These are phyloP conservation scores for Heliangelus exortis DNA, from an alignment of 2,797 vertebrate genomes.

Conservation along the genomic window DNA sequence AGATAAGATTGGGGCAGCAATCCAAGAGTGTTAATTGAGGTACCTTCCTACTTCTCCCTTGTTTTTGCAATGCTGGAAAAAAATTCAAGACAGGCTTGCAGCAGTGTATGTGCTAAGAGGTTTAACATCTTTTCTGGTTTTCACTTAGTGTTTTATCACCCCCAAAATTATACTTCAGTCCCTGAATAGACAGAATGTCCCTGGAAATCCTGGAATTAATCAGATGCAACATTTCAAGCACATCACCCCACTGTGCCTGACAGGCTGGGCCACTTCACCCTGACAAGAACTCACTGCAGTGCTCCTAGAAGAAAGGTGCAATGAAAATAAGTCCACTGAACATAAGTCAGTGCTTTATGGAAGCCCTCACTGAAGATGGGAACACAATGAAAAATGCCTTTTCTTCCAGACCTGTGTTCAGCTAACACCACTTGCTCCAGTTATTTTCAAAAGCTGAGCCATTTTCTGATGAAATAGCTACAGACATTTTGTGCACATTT, in stretches of 20 bases:
- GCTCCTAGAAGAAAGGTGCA: not conserved
- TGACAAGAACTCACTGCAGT: not conserved
- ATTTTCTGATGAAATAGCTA: slow-evolving; percentile 47
- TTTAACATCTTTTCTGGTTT: not conserved
- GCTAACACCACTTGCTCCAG: not conserved
- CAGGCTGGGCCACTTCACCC: not conserved
- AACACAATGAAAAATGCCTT: not conserved
- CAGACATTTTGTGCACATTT: slow-evolving; percentile 49
- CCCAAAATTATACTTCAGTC: no score
- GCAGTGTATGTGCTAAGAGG: not conserved
- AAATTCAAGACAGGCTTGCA: not conserved
- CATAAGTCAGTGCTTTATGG: not conserved
- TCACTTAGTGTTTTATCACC: not conserved
- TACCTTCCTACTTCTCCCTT: not conserved
- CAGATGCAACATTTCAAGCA: not conserved
- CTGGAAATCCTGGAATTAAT: not conserved
- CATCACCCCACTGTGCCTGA: not conserved
- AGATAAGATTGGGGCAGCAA: not conserved
- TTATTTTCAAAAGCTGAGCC: slow-evolving; percentile 28
- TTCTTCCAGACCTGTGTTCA: not conserved
- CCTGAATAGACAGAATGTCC: not conserved
- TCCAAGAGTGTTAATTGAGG: not conserved
- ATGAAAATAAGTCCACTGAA: not conserved
- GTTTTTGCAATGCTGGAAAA: not conserved
- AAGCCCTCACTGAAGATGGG: not conserved